phyloP scores from a whole-genome alignment of 2,888 invertebrate genomes.

The Protonemura montana region DNA sequence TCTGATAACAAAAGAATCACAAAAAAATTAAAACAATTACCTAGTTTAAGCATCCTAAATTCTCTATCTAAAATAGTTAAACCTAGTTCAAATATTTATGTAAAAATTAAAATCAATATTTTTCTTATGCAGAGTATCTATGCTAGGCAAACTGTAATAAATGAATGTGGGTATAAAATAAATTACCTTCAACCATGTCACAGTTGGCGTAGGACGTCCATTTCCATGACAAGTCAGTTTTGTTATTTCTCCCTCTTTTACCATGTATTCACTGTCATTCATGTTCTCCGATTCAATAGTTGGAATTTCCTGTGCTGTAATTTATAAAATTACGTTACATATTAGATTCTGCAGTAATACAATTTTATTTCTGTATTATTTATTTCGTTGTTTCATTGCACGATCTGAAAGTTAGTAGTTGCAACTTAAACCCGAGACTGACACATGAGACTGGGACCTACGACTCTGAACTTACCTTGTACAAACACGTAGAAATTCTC shows the following conservation, averaged over 20 bases:
- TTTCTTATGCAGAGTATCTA: not conserved
- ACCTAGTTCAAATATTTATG: too few species aligned
- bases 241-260: constrained; percentile 56
- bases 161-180: constrained; percentile 51
- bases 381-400: too few species aligned
- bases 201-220: constrained; percentile 70
- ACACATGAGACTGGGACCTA: too few species aligned
- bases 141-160: too few species aligned
- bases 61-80: too few species aligned
- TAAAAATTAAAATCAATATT: not conserved
- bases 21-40: too few species aligned
- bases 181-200: constrained; percentile 77
- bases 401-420: not conserved
- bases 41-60: too few species aligned
- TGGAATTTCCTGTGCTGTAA: constrained; percentile 61
- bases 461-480: constrained; percentile 12
- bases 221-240: constrained; percentile 64
- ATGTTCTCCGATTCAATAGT: constrained; percentile 61
- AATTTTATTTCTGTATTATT: too few species aligned
- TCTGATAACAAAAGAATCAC: too few species aligned
- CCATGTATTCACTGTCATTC: constrained; percentile 57
- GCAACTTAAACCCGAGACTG: too few species aligned
- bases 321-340: too few species aligned
- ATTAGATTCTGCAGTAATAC: too few species aligned
- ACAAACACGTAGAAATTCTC: not conserved